Evolutionary conservation across 2,888 invertebrate genomes (phyloP), one percentile per base, ranked within the genome.

Genomic region (Mystacides longicornis): DNA sequence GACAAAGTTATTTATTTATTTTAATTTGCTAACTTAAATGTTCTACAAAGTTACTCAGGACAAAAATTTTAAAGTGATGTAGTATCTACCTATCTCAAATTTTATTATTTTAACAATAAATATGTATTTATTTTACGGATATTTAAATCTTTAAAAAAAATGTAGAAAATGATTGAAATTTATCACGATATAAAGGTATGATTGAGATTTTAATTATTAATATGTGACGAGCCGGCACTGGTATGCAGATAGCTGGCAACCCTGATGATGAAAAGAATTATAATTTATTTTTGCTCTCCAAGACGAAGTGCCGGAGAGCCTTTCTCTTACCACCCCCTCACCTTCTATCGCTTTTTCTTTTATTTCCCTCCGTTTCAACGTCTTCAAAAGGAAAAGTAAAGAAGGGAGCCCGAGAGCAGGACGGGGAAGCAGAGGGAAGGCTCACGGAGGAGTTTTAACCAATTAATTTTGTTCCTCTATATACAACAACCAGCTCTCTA

Each of bases 361-460:
- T 77, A 75, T 76, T 77, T 77, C 74, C 62, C 58, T 75, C 75
- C 74, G 56, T 75, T 76, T 75, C 77, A 74, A 75, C 75, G 74
- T 72, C 75, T 75, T 77, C 77, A 77, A 77, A 77, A 77, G 74
- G 74, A 73, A 73, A 71, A 67, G 72, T 69, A 72, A 49, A 7
- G 37, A 37, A 49, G 56, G 57, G 58, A 73, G 65, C 65, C 37
- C 56, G 67, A 37, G 37, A 37, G 70, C 71, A 58, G 49, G 43
- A 49, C 47, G 42, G 59, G 48, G 52, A 56, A 54, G 55, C 49
- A 59, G 57, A 54, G 60, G 57, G 51, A 56, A 56, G 77, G 77
- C 76, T 76, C 77, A 72, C 75, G 77, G 77, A 77, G 77, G 77
- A 78, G 77, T 77, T 78, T 77, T 77, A 77, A 77, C 77, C 77